A percentile compares a stretch with the other conserved stretches of the same genome.
These are phyloP conservation scores for Pyrgilauda ruficollis DNA, from an alignment of 2,113 vertebrate species.

Conservation along the genomic window DNA sequence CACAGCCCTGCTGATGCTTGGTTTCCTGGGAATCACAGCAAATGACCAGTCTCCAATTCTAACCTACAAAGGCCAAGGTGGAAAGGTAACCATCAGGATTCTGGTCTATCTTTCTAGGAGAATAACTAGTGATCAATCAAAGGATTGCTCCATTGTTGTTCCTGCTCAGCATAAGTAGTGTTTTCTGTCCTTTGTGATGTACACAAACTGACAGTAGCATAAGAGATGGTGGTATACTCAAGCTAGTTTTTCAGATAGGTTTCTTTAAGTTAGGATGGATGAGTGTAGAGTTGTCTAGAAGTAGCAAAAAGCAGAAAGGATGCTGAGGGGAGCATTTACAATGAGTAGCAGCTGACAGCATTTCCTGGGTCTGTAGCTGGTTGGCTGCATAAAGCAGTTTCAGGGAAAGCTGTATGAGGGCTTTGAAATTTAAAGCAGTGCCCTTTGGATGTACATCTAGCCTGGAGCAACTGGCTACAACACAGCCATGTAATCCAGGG, in stretches of 20 bases:
- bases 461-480: neutral
- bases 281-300: neutral
- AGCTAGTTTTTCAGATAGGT: neutral
- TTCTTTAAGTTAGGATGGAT: neutral
- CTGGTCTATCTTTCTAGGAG: neutral
- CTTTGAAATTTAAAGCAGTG: constrained; percentile 26
- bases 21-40: neutral
- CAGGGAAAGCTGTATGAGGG: neutral
- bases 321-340: neutral
- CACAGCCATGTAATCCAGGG: neutral
- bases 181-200: neutral
- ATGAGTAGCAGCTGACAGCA: neutral
- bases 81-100: neutral
- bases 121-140: neutral
- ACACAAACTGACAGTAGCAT: neutral
- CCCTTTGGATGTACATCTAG: constrained; percentile 3
- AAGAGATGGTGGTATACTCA: neutral
- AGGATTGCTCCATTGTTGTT: neutral
- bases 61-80: neutral
- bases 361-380: neutral
- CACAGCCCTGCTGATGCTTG: neutral
- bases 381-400: neutral
- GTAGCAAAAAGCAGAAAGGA: neutral
- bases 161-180: neutral
- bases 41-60: neutral